phyloP scores from a whole-genome alignment of 23 tunicate species.

The Ascidia mentula region DNA sequence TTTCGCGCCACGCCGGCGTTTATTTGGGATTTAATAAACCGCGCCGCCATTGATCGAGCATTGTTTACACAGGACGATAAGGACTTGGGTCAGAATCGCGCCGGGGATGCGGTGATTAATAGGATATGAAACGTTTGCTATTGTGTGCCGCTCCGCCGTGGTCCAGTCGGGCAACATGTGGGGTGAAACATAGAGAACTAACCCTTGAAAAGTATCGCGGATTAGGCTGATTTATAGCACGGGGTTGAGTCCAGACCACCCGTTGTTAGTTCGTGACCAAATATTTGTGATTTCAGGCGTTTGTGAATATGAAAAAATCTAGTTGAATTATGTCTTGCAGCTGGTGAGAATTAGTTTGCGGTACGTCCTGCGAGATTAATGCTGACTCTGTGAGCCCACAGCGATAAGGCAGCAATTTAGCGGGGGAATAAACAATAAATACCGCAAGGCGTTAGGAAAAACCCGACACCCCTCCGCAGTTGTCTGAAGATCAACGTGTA shows the following conservation, averaged over 20 bases:
- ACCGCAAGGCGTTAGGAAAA: too few species aligned
- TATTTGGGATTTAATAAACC: conserved; percentile 8
- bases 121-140: neutral
- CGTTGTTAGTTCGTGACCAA: neutral
- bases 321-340: neutral
- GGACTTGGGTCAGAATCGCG: neutral
- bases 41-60: neutral
- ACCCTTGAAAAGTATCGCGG: neutral
- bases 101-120: neutral
- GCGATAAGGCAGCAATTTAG: too few species aligned
- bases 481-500: too few species aligned
- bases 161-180: neutral
- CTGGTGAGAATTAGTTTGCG: neutral
- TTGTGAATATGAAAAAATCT: too few species aligned
- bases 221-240: neutral
- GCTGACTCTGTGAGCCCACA: too few species aligned
- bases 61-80: conserved; percentile 1
- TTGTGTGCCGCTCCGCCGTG: conserved; percentile 1
- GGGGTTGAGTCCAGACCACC: neutral
- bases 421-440: too few species aligned
- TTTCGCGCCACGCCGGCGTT: conserved; percentile 1
- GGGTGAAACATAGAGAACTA: neutral
- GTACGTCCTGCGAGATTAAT: conserved; percentile 7
- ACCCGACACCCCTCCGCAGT: too few species aligned
- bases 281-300: conserved; percentile 2